Conservation (phyloP, 2,888 invertebrate species). For the Podabrus alpinus region DNA sequence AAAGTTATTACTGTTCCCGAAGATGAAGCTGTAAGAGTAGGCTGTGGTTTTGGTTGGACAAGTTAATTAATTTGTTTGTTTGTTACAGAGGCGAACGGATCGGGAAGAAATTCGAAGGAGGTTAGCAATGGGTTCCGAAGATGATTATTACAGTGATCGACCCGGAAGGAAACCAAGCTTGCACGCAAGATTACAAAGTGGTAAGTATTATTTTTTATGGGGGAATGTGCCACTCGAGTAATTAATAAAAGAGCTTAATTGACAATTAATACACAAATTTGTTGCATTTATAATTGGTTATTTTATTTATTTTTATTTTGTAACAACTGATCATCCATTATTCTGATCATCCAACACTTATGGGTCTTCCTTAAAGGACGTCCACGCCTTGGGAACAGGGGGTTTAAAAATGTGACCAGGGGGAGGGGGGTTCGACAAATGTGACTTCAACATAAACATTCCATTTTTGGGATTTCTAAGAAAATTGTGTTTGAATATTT, state of each 20-base stretch:
- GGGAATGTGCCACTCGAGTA: background rate
- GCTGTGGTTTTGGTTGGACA: background rate
- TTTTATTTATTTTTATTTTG: too few species aligned
- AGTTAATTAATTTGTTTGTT: constrained; percentile 14
- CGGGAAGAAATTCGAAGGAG: constrained; percentile 88
- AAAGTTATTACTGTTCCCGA: constrained; percentile 60
- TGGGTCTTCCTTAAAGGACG: too few species aligned
- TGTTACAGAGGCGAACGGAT: constrained; percentile 82
- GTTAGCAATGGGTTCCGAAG: constrained; percentile 83
- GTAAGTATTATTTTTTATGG: constrained; percentile 58
- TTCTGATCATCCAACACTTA: too few species aligned
- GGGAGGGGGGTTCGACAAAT: too few species aligned
- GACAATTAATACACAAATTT: too few species aligned
- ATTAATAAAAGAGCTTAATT: background rate
- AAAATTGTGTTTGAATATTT: too few species aligned
- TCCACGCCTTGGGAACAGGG: too few species aligned
- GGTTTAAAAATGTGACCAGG: too few species aligned
- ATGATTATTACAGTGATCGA: constrained; percentile 72
- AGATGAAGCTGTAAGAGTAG: constrained; percentile 44
- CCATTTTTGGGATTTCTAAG: too few species aligned
- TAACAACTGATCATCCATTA: too few species aligned
- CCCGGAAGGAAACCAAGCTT: constrained; percentile 84
- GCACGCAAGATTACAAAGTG: constrained; percentile 84
- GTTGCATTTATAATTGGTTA: too few species aligned
- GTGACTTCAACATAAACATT: too few species aligned